A percentile compares a stretch with the other conserved stretches of the same genome.
phyloP scores from a whole-genome alignment of 2,797 vertebrate species.

The Brachymystax lenok region DNA sequence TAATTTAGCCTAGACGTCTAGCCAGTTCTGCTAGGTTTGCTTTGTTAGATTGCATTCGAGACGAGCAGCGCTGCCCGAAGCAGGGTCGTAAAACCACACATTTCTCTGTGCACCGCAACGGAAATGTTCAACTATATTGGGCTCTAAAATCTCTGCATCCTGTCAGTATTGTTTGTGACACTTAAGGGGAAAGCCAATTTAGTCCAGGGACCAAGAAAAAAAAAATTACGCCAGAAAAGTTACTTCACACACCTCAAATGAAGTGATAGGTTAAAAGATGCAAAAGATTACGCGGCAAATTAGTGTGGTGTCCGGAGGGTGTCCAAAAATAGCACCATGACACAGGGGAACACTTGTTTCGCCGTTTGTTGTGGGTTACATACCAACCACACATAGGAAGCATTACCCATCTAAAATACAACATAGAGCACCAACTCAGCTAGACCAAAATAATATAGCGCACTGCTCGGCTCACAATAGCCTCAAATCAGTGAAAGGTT shows the following conservation, averaged over 20 bases:
- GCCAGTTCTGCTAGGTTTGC: conserved; percentile 76
- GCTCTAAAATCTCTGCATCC: conserved; percentile 75
- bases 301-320: neutral
- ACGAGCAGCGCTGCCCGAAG: conserved; percentile 75
- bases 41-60: conserved; percentile 81
- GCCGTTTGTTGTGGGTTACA: neutral
- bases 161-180: conserved; percentile 72
- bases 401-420: neutral
- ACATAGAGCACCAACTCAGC: neutral
- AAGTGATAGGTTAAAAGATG: neutral
- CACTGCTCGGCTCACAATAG: no score
- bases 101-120: conserved; percentile 68
- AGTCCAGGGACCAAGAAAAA: conserved; percentile 26
- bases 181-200: conserved; percentile 65
- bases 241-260: conserved; percentile 6
- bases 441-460: neutral
- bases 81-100: conserved; percentile 78
- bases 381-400: neutral
- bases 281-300: neutral
- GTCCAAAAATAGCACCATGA: neutral
- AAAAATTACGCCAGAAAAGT: conserved; percentile 16
- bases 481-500: no score
- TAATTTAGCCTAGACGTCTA: conserved; percentile 89
- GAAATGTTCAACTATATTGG: conserved; percentile 76
- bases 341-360: neutral